Evolutionary conservation across 2,797 vertebrate genomes (phyloP), one percentile per base, ranked within the genome.

Genomic region (Pygocentrus nattereri): DNA sequence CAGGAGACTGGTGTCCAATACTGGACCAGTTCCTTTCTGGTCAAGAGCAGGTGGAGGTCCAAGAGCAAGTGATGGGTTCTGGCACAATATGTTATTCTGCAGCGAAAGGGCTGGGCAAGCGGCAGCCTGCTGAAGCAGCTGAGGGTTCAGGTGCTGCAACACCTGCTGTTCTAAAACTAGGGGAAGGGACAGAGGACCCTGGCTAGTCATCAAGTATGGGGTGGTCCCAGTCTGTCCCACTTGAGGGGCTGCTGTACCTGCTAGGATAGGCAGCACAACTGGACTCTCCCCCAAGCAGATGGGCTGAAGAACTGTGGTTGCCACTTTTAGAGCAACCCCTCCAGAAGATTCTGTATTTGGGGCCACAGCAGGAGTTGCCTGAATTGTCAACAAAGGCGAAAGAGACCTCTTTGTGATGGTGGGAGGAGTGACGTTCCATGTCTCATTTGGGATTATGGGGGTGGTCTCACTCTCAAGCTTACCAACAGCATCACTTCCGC

Each of bases 141-240:
- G 94, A 0, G 97, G 96, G 88, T 93, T 96, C 89, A 99, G 93
- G 91, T 98, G 98, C 92, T 99, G 98, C 87, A 99, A 93, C 80
- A 98, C 94, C 27, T 98, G 97, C 90, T 98, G 98, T 89, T 99
- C 98, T 91, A 99, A 85, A 85, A 99, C 95, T 69, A 99, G 92
- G 0, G 97, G 97, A 76, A 99, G 92, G 0, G 98, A 97, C 23
- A 99, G 93, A 0, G 97, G 97, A 56, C 95, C 97, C 88, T 98
- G 97, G 5, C 96, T 94, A 0, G 97, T 95, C 93, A 99, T 96
- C 82, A 99, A 92, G 31, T 97, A 99, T 0, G 97, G 96, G 1
- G 97, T 92, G 6, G 94, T 91, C 23, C 92, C 92, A 62, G 95
- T 90, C 30, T 96, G 93, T 1, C 95, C 92, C 61, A 98, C 93